phyloP scores from a whole-genome alignment of 2,113 vertebrate species.

The Eudyptes chrysolophus region DNA sequence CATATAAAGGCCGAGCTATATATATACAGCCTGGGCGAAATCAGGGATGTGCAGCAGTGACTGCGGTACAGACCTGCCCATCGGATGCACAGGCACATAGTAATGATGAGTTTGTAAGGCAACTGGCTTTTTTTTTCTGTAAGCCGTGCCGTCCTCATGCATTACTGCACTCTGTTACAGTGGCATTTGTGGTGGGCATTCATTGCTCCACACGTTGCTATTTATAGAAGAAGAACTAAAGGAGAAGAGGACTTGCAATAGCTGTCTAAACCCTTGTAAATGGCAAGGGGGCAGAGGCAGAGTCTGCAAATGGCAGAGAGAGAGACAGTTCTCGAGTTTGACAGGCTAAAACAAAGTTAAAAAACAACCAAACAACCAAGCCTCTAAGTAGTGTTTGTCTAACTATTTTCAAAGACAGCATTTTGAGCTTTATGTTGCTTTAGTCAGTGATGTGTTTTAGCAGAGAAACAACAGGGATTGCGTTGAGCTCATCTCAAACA shows the following conservation, averaged over 20 bases:
- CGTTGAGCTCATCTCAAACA: conserved; percentile 47
- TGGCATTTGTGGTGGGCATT: background rate
- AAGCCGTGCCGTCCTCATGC: background rate
- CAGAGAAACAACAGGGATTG: conserved; percentile 44
- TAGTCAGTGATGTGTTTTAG: conserved; percentile 64
- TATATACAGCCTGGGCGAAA: background rate
- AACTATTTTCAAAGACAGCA: conserved; percentile 58
- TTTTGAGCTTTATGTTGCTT: conserved; percentile 63
- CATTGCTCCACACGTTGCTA: background rate
- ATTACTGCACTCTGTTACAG: background rate
- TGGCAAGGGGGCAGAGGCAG: background rate
- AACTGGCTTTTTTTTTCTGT: background rate
- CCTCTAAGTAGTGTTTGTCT: conserved; percentile 52
- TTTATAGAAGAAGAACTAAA: background rate
- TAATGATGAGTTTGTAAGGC: background rate
- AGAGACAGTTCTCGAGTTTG: conserved; percentile 9
- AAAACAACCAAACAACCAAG: conserved; percentile 11
- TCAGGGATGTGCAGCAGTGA: background rate
- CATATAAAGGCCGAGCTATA: background rate
- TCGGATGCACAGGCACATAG: background rate
- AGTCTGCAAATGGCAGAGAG: background rate
- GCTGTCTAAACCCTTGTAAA: background rate
- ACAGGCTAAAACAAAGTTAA: conserved; percentile 49
- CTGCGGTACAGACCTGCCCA: background rate
- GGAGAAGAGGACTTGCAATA: background rate